Evolutionary conservation across 2,113 vertebrate species (phyloP).

Genomic region (Notechis scutatus): DNA sequence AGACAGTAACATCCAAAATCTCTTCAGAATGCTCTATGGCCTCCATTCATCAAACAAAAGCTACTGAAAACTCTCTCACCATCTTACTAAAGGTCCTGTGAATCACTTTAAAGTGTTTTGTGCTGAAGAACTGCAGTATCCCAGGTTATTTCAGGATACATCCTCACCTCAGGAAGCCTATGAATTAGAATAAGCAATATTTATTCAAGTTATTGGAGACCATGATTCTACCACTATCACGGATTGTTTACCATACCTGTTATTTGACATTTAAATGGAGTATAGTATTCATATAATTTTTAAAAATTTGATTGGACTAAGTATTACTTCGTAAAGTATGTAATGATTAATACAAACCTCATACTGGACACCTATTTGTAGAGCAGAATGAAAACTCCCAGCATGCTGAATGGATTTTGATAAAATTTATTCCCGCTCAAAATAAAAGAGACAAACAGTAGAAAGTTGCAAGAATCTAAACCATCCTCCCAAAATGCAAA

Average conservation of each 20-base stretch:
- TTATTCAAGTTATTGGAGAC: slow-evolving; percentile 33
- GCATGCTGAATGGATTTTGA: slow-evolving; percentile 1
- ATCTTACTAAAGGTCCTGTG: slow-evolving; percentile 48
- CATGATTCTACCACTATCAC: not conserved
- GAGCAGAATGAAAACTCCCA: not conserved
- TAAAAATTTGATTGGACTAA: not conserved
- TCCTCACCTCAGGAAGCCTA: slow-evolving; percentile 48
- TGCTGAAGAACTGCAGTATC: slow-evolving; percentile 45
- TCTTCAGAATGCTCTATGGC: not conserved
- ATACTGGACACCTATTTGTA: not conserved
- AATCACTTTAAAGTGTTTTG: slow-evolving; percentile 35
- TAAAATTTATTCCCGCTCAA: slow-evolving; percentile 12
- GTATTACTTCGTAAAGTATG: not conserved
- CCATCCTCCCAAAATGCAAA: not conserved
- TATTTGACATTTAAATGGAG: not conserved
- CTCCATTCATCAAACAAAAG: slow-evolving; percentile 42
- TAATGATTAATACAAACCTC: slow-evolving; percentile 10
- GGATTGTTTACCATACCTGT: not conserved
- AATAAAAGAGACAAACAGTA: not conserved
- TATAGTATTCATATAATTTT: not conserved
- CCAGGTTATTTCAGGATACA: slow-evolving; percentile 52
- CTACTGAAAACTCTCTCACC: slow-evolving; percentile 45
- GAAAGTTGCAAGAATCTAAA: not conserved
- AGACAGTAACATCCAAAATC: slow-evolving; percentile 32
- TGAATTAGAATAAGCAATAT: slow-evolving; percentile 46